Evolutionary conservation across 2,113 vertebrate genomes (phyloP), one percentile per base, ranked within the genome.

Genomic region (Saccopteryx bilineata): DNA sequence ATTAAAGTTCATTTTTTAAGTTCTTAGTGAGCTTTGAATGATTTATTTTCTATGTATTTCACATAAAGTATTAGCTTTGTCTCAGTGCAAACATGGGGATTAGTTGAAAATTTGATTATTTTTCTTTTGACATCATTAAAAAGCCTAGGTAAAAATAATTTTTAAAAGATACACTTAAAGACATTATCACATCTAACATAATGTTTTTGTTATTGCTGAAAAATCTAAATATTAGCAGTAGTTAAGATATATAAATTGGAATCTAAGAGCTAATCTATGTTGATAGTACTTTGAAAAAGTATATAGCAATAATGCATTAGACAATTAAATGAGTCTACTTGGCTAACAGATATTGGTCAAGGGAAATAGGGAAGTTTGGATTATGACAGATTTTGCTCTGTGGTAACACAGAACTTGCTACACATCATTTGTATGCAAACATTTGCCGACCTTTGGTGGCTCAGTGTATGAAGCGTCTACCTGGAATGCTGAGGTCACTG

Each of bases 21-120:
- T 66, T 84, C 46, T 78, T 84, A 17, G 10, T 76, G 9, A 69
- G 68, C n/a, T 83, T 71, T 46, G 39, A 39, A 63, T 78, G 17
- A 82, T 8, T 87, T 39, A 52, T 76, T 78, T 87, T 87, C 31
- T 56, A 15, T 46, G 24, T 68, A 58, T 83, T 95, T 82, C 78
- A 61, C 12, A 19, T 61, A 69, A 74, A 58, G 39, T 75, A 87
- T 61, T 26, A 75, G 31, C 52, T 46, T 1, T 74, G 58, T 72
- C 31, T 69, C 31, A 82, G 82, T 54, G 24, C 54, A 87, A 68
- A 76, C 24, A 11, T 66, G 33, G 19, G 18, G 8, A 84, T 88
- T 83, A 83, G n/a, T 92, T 95, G 63, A 82, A 76, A 92, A 61
- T 82, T 75, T 66, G 39, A 82, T 68, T 58, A 10, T 91, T 92